A percentile compares a stretch with the other conserved stretches of the same genome.
phyloP scores from a whole-genome alignment of 53 echinoderm and acorn worm species.

The Henricia sp. region DNA sequence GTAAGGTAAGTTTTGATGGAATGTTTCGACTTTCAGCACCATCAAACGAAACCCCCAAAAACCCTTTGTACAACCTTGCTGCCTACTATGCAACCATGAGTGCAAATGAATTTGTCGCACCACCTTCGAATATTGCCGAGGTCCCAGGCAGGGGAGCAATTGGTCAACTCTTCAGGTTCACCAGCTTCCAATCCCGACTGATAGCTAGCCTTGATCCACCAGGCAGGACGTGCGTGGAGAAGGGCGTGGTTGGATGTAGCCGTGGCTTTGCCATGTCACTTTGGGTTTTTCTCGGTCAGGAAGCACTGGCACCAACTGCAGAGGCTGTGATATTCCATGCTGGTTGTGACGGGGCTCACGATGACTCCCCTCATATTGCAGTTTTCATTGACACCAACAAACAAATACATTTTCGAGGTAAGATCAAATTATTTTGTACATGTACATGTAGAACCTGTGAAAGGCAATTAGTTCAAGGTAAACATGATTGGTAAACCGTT shows the following conservation, averaged over 20 bases:
- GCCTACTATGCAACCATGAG: slow-evolving; percentile 33
- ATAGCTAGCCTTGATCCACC: neutral
- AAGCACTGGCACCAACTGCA: neutral
- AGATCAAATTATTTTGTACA: neutral
- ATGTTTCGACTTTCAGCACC: neutral
- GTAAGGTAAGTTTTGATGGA: too few relatives aligned
- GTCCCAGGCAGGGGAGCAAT: slow-evolving; percentile 6
- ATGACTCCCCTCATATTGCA: slow-evolving; percentile 22
- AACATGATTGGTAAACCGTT: too few relatives aligned
- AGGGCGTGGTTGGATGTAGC: slow-evolving; percentile 49
- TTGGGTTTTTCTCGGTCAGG: slow-evolving; percentile 73
- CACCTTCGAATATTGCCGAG: neutral
- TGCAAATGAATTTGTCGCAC: neutral
- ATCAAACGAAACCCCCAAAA: slow-evolving; percentile 9
- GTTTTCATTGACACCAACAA: slow-evolving; percentile 16
- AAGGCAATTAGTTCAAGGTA: too few relatives aligned
- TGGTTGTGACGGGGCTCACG: slow-evolving; percentile 17
- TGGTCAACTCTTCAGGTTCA: slow-evolving; percentile 19
- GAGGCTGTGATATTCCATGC: slow-evolving; percentile 56
- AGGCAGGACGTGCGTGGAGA: neutral
- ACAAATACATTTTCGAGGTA: slow-evolving; percentile 55
- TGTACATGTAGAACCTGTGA: neutral
- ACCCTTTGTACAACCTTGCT: slow-evolving; percentile 53
- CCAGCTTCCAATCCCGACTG: slow-evolving; percentile 1
- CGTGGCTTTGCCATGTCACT: slow-evolving; percentile 82